A percentile compares a stretch with the other conserved stretches of the same genome.
Conservation (phyloP, 2,113 vertebrate species). For the Bos indicus region DNA sequence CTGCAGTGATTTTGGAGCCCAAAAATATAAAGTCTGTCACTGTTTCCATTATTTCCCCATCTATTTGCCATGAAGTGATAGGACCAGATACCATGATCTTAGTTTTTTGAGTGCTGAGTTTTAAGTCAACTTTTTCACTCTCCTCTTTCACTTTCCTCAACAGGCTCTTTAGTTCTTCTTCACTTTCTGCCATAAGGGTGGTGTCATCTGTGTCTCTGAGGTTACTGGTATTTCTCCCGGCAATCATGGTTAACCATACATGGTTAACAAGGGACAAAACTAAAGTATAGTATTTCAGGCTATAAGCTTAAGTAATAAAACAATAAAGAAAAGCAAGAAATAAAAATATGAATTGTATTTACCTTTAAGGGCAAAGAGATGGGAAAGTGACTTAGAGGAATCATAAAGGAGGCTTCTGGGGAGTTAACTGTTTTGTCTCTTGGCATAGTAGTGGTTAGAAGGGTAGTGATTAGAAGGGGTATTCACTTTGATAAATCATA, state of each 20-base stretch:
- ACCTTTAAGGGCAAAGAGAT: neutral
- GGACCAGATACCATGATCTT: neutral
- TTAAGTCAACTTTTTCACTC: neutral
- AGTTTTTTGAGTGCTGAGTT: neutral
- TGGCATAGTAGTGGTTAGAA: neutral
- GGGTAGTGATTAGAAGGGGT: neutral
- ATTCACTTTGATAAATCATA: neutral
- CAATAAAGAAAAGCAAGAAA: neutral
- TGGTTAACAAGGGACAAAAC: neutral
- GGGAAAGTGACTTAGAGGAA: neutral
- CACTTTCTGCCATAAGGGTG: neutral
- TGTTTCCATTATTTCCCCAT: neutral
- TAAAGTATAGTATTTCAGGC: neutral
- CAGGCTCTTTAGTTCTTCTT: neutral
- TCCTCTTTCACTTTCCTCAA: neutral
- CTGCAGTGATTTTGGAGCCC: neutral
- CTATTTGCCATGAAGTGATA: neutral
- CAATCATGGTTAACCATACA: neutral
- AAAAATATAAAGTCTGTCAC: neutral
- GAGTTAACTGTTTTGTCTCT: neutral
- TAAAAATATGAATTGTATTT: neutral
- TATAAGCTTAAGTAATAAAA: neutral
- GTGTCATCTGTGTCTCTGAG: neutral
- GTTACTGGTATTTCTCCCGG: neutral
- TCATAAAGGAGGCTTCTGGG: neutral